Conservation (phyloP, 1,140 invertebrate genomes). For the Platorchestia sp. region DNA sequence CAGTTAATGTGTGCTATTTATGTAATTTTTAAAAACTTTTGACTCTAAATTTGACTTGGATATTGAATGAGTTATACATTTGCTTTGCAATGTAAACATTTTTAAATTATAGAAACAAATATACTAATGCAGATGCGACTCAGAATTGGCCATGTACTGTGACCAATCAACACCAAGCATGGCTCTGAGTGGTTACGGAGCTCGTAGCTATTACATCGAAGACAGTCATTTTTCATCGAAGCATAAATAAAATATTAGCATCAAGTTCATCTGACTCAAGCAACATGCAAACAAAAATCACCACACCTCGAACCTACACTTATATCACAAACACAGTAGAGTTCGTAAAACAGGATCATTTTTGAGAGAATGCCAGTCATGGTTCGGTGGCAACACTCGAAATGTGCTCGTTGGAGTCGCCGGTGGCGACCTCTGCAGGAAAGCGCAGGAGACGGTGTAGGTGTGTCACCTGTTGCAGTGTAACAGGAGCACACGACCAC, state of each 20-base stretch:
- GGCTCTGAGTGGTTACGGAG: no score
- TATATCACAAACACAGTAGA: not conserved
- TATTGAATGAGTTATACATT: no score
- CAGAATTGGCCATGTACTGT: no score
- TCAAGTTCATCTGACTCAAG: not conserved
- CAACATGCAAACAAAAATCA: not conserved
- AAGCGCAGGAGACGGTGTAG: not conserved
- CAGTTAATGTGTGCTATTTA: no score
- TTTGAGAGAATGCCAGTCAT: not conserved
- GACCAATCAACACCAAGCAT: no score
- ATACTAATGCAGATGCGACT: no score
- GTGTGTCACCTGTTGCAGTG: slow-evolving; percentile 44
- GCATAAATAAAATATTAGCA: not conserved
- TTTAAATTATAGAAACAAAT: no score
- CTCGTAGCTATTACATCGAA: not conserved
- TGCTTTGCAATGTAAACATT: no score
- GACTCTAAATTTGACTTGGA: no score
- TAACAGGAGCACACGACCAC: not conserved
- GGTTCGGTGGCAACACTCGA: not conserved
- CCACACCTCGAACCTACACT: not conserved
- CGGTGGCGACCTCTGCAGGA: not conserved
- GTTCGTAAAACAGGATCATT: not conserved
- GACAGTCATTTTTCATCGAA: not conserved
- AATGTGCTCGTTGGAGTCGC: not conserved
- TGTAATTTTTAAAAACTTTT: no score